Evolutionary conservation across 2,797 vertebrate genomes (phyloP), one percentile per base, ranked within the genome.

Genomic region (Austrolebias charrua): DNA sequence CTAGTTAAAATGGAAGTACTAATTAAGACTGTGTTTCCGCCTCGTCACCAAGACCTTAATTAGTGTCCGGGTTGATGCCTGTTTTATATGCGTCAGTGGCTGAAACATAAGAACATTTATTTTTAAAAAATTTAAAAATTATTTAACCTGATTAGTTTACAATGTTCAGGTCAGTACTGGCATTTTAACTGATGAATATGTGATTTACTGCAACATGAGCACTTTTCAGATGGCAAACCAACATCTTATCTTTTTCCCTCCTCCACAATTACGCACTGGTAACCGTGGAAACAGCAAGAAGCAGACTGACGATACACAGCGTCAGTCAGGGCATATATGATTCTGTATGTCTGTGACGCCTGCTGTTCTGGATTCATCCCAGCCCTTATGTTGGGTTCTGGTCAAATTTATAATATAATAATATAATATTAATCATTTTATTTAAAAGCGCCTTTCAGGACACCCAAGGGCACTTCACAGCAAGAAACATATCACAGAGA

Each of bases 1-100:
- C 86, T 86, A 55, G 81, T 89, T 90, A 88, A 83, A 88, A 63
- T 55, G 18, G 72, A 88, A 69, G 77, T 78, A 65, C 75, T 89
- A 84, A 88, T 90, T 86, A 88, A 77, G 35, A 80, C 72, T 9
- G 60, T 68, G 74, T 82, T 84, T 72, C 69, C 76, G 73, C 65
- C 33, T 45, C 76, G 83, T 78, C 81, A 80, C 73, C n/a, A 50
- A 67, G 74, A 79, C 75, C 71, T 66, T 71, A 80, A 86, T 87
- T 84, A 82, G 44, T 61, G 62, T 53, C 40, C 40, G 15, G 51
- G 67, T 65, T 76, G 73, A 71, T 71, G 64, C 48, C 69, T 48
- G 61, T 70, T 83, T 76, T 44, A 60, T 44, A 58, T 74, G 67
- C 68, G 66, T 38, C 42, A 58, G 49, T 43, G 31, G 46, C 44